Conservation (phyloP, 1,140 invertebrate genomes). For the Drosophila erecta region DNA sequence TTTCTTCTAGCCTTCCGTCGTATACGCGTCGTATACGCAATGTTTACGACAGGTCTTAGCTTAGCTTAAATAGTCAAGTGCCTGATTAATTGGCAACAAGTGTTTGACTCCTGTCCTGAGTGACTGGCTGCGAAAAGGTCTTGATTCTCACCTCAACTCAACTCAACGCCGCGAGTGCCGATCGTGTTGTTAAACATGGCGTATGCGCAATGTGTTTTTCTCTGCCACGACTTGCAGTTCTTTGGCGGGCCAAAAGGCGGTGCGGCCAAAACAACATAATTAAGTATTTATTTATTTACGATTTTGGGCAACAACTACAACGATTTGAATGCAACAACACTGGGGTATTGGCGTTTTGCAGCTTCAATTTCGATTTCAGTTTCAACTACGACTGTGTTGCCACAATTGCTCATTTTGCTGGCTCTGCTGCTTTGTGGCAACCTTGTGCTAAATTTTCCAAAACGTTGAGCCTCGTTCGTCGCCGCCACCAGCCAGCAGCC, state of each 20-base stretch:
- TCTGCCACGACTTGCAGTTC: conserved; percentile 61
- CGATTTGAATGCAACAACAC: conserved; percentile 43
- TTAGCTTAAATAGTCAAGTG: conserved; percentile 21
- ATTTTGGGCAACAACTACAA: conserved; percentile 75
- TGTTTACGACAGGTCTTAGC: conserved; percentile 17
- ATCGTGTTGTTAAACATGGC: conserved; percentile 62
- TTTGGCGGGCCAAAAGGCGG: conserved; percentile 65
- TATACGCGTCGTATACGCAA: conserved; percentile 47
- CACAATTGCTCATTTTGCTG: conserved; percentile 80
- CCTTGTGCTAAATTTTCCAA: conserved; percentile 83
- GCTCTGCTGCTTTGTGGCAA: conserved; percentile 55
- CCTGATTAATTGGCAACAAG: conserved; percentile 48
- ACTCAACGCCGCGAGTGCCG: conserved; percentile 16
- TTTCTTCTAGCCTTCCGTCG: conserved; percentile 6
- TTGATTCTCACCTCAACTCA: conserved; percentile 54
- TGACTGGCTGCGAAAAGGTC: conserved; percentile 45
- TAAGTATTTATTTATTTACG: conserved; percentile 83
- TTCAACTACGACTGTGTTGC: conserved; percentile 63
- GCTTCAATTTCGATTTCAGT: conserved; percentile 56
- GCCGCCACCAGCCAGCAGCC: conserved; percentile 33
- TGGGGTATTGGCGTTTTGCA: conserved; percentile 57
- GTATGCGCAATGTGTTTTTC: conserved; percentile 66
- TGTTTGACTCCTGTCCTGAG: conserved; percentile 34
- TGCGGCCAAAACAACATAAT: conserved; percentile 76
- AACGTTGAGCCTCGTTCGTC: conserved; percentile 63